Conservation (phyloP, 2,113 vertebrate species). For the Lampris megalopsis region DNA sequence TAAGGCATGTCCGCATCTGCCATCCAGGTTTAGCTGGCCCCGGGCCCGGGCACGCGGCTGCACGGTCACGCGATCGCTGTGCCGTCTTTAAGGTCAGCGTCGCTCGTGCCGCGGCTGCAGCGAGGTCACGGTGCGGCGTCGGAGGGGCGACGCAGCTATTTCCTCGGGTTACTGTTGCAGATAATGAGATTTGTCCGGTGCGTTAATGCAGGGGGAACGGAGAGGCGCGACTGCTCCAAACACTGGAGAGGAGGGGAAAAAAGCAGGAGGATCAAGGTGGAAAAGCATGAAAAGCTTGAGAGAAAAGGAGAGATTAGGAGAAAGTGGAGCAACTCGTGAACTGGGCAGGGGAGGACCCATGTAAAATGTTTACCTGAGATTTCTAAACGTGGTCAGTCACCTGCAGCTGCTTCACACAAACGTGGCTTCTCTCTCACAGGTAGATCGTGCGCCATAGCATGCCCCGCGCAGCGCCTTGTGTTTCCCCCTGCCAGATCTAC, state of each 20-base stretch:
- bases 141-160: constrained; percentile 22
- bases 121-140: not conserved
- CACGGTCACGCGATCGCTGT: too few relatives aligned
- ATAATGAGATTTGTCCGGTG: constrained; percentile 1
- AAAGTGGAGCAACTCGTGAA: constrained; percentile 35
- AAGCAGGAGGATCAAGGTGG: constrained; percentile 14
- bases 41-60: too few relatives aligned
- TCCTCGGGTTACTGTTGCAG: not conserved
- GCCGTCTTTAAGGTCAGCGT: too few relatives aligned
- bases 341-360: constrained; percentile 13
- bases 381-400: not conserved
- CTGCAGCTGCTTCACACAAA: not conserved
- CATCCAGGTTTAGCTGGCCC: too few relatives aligned
- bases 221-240: constrained; percentile 19
- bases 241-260: not conserved
- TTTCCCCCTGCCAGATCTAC: too few relatives aligned
- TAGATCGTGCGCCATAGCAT: not conserved
- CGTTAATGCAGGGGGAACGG: constrained; percentile 6
- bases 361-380: constrained; percentile 1
- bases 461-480: too few relatives aligned
- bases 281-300: constrained; percentile 21
- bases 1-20: too few relatives aligned
- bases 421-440: constrained; percentile 2
- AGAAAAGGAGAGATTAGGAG: constrained; percentile 23
- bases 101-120: too few relatives aligned